phyloP scores from a whole-genome alignment of 30 jellyfish, hydroid and myxozoan genomes.

The Chironex yamaguchii region DNA sequence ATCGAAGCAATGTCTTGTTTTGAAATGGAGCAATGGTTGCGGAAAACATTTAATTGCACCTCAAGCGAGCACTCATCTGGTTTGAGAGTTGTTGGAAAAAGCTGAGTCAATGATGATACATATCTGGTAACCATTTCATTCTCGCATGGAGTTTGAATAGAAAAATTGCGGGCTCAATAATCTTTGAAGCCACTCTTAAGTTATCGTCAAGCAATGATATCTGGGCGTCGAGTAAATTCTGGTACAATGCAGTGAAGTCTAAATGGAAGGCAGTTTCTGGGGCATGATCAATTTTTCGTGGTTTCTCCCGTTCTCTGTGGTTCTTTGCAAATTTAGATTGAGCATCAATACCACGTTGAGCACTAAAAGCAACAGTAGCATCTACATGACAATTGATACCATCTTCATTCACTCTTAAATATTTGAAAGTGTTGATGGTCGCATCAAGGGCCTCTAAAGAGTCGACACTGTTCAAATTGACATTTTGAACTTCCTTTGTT shows the following conservation, averaged over 20 bases:
- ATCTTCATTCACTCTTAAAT: neutral
- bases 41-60: conserved; percentile 44
- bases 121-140: neutral
- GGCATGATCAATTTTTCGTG: conserved; percentile 37
- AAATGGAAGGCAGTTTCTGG: conserved; percentile 50
- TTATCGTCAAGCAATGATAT: conserved; percentile 26
- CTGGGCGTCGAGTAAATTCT: conserved; percentile 61
- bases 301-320: conserved; percentile 35
- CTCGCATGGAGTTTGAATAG: conserved; percentile 19
- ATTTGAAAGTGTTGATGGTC: conserved; percentile 39
- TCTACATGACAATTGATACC: conserved; percentile 8
- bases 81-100: conserved; percentile 20
- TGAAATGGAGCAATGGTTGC: conserved; percentile 12
- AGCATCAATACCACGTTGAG: conserved; percentile 44
- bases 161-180: conserved; percentile 26
- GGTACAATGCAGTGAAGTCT: neutral
- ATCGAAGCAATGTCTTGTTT: conserved; percentile 19
- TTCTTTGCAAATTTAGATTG: conserved; percentile 22
- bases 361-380: conserved; percentile 40
- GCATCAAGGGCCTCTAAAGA: conserved; percentile 61
- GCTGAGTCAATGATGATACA: conserved; percentile 1
- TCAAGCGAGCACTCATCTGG: conserved; percentile 19
- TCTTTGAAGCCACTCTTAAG: conserved; percentile 33
- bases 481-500: conserved; percentile 43
- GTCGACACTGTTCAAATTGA: conserved; percentile 49